Base-by-base conservation (phyloP, 2,888 invertebrate genomes). In the Xestia c-nigrum region DNA sequence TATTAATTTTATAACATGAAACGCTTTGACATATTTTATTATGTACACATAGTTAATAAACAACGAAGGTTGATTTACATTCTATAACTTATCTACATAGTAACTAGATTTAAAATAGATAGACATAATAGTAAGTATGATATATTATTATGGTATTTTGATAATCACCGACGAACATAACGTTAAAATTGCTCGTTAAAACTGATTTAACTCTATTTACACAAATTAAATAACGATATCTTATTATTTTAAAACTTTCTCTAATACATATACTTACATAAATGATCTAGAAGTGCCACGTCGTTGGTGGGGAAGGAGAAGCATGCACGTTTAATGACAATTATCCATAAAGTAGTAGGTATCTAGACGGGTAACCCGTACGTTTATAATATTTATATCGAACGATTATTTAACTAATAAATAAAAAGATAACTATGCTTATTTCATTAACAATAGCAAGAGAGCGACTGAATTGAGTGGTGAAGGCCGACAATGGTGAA, bases 1-100 rank as follows among this genome's bases (percentile, higher is more conserved):
- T 79, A 66, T 78, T 47, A 68, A 75, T 78, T 84, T 70, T 78
- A 83, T 79, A 87, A 88, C 83, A 88, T 85, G 64, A 85, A 78
- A 86, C 74, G 77, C 47, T 78, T 83, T 72, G 73, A 81, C 83
- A 75, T 74, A 77, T 78, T 86, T 76, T 87, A 81, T 76, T 87
- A 86, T 85, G 67, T 87, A 88, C 85, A 88, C 72, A 74, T 78
- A 88, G 63, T 78, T 81, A 87, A 86, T 85, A 85, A 85, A 85
- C 74, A 87, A 81, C 74, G 64, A 74, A 72, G 61, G 52, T 74
- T 67, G 40, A 74, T 78, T 84, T 78, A 83, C 70, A 85, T 63
- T 63, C 47, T 74, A 81, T 61, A 47, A 65, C 81, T 83, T 84
- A 85, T 24, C 65, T 83, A 81, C 10, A 40, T 68, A 78, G 24